Base-by-base conservation (phyloP, 2,888 invertebrate species). In the Patella pellucida region DNA sequence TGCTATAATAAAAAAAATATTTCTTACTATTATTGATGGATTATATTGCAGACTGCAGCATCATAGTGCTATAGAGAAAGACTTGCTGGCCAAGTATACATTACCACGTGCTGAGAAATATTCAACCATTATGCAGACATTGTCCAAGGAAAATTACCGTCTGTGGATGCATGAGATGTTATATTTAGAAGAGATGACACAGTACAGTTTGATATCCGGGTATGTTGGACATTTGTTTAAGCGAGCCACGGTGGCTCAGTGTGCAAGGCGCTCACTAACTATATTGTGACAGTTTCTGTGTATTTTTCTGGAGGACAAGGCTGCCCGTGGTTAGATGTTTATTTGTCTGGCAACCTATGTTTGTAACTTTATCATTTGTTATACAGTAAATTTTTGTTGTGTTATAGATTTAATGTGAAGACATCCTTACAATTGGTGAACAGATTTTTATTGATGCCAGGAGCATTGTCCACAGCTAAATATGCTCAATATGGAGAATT, bases 171-270 rank as follows among this genome's bases (percentile, higher is more conserved):
- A 95, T 86, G 95, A 95, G 85, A 90, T 96, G 85, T 91, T 96
- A 3, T 94, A 93, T 82, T 93, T 95, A 50, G 96, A 96, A 90
- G 95, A 96, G 91, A 93, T 95, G 90, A 95, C 95, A 4, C 93
- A 95, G 82, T 93, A 93, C 82, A 94, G 94, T 85, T 94, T 94
- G 89, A 91, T 92, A 71, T 87, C 94, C 0, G 92, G 88, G 90
- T 90, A 80, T 74, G 83, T 76, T 16, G 23, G 56, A 14, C 16
- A 7, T 7, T 56, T 73, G 52, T 41, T 41, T 41, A 1, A 41
- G 9, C 1, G 9, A 41, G 9, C 9, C 41, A 41, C 1, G 7
- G 41, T 41, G 7, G 41, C 41, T 41, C 41, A 41, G 41, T 41
- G 41, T 0, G 5, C 3, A 41, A 41, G 7, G 41, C 3, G 41